phyloP scores from a whole-genome alignment of 2,113 vertebrate species.

The Stigmatopora argus region DNA sequence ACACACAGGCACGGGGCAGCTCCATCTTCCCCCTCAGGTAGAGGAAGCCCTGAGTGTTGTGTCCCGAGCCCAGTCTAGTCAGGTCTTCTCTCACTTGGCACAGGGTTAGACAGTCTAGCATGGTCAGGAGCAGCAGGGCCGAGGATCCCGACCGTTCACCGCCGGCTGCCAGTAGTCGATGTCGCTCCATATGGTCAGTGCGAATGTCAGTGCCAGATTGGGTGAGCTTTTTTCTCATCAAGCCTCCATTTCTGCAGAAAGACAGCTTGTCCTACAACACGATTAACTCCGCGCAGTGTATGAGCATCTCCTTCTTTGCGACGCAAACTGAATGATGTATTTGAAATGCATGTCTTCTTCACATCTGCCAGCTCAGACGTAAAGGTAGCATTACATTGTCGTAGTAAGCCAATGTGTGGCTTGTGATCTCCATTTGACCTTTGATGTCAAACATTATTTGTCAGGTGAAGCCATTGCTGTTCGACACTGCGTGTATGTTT shows the following conservation, averaged over 20 bases:
- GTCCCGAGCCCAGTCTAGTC: slow-evolving; percentile 38
- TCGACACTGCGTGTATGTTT: slow-evolving; percentile 12
- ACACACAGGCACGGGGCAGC: slow-evolving; percentile 40
- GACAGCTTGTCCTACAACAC: slow-evolving; percentile 34
- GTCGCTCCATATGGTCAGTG: slow-evolving; percentile 65
- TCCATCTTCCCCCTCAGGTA: slow-evolving; percentile 42
- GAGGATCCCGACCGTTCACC: slow-evolving; percentile 53
- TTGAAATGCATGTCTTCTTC: slow-evolving; percentile 49
- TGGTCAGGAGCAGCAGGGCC: slow-evolving; percentile 54
- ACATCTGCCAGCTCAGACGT: slow-evolving; percentile 39
- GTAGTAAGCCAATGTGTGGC: slow-evolving; percentile 41
- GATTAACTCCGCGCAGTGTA: slow-evolving; percentile 19
- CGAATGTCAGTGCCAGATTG: slow-evolving; percentile 44
- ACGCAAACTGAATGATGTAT: slow-evolving; percentile 30
- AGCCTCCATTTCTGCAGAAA: slow-evolving; percentile 37
- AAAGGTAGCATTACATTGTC: slow-evolving; percentile 33
- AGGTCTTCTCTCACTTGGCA: slow-evolving; percentile 50
- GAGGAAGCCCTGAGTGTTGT: slow-evolving; percentile 19
- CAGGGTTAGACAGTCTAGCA: slow-evolving; percentile 55
- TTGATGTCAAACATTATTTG: slow-evolving; percentile 63
- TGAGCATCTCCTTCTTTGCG: slow-evolving; percentile 15
- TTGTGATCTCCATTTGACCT: slow-evolving; percentile 51
- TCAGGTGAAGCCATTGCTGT: slow-evolving; percentile 41
- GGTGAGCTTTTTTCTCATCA: slow-evolving; percentile 46
- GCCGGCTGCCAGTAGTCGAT: slow-evolving; percentile 62